Percentiles rank a stretch among this genome's conserved stretches.
These are phyloP conservation scores for Meloidogyne floridensis DNA, from an alignment of 1,140 invertebrate species.

Conservation along the genomic window DNA sequence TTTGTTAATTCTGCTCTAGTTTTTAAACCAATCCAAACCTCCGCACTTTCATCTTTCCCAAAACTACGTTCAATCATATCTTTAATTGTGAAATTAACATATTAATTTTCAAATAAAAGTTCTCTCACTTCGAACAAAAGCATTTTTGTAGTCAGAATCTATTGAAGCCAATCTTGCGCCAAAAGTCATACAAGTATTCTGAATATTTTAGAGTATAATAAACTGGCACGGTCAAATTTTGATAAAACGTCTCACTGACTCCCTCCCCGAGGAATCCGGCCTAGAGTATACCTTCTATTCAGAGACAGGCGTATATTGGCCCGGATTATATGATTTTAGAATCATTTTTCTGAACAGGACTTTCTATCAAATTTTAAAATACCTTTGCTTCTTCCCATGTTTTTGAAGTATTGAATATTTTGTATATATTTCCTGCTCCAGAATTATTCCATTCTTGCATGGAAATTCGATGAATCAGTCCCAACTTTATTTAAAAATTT, in stretches of 20 bases:
- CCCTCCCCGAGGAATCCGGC: background rate
- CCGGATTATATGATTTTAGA: too few species aligned
- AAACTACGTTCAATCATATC: conserved; percentile 17
- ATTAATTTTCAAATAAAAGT: background rate
- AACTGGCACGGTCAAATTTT: too few species aligned
- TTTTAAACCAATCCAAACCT: conserved; percentile 40
- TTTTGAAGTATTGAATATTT: conserved; percentile 36
- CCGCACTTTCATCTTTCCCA: conserved; percentile 19
- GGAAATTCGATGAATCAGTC: background rate
- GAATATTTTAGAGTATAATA: background rate
- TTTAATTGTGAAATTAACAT: conserved; percentile 1
- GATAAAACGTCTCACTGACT: too few species aligned
- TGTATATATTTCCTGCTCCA: conserved; percentile 36
- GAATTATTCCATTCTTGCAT: conserved; percentile 35
- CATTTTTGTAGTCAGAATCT: conserved; percentile 38
- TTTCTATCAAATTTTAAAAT: background rate
- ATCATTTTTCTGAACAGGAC: too few species aligned
- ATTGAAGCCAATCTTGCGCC: conserved; percentile 29
- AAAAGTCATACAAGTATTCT: conserved; percentile 35
- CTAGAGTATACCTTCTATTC: background rate
- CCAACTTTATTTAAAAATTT: conserved; percentile 1
- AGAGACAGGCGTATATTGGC: background rate
- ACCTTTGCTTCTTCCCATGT: conserved; percentile 40
- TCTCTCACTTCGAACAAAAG: conserved; percentile 21
- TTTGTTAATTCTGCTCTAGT: conserved; percentile 42